Evolutionary conservation across 1,140 invertebrate species (phyloP).

Genomic region (Plutomurus gul): DNA sequence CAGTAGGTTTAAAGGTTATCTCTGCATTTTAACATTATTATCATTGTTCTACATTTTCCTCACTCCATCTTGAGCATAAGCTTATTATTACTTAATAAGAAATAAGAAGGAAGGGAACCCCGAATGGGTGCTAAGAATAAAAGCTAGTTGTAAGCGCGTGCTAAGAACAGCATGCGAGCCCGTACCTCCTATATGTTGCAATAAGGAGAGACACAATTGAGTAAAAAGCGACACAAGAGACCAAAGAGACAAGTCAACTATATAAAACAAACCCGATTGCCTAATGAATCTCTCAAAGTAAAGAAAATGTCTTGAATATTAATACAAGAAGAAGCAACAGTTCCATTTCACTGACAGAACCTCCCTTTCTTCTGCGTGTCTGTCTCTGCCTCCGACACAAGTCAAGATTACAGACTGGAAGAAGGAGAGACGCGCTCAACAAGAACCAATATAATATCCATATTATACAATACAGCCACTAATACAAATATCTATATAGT

Average conservation of each 20-base stretch:
- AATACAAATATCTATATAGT: too few relatives aligned
- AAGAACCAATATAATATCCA: not conserved
- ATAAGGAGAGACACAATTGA: not conserved
- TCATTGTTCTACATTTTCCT: not conserved
- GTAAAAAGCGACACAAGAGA: not conserved
- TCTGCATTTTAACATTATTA: not conserved
- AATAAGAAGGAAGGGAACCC: not conserved
- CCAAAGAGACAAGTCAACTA: not conserved
- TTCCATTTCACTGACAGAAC: not conserved
- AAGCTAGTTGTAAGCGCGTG: not conserved
- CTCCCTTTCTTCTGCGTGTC: not conserved
- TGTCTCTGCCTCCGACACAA: not conserved
- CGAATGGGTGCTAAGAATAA: not conserved
- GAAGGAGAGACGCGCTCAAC: not conserved
- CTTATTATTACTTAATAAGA: not conserved
- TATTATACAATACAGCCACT: too few relatives aligned
- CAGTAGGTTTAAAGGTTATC: not conserved
- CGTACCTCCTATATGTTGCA: not conserved
- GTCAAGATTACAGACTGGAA: not conserved
- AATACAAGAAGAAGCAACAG: not conserved
- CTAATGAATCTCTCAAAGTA: not conserved
- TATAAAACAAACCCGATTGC: not conserved
- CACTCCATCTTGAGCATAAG: not conserved
- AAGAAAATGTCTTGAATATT: conserved; percentile 7
- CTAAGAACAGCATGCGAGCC: not conserved